Evolutionary conservation across 1,140 invertebrate genomes (phyloP).

Genomic region (Leptopilina boulardi): DNA sequence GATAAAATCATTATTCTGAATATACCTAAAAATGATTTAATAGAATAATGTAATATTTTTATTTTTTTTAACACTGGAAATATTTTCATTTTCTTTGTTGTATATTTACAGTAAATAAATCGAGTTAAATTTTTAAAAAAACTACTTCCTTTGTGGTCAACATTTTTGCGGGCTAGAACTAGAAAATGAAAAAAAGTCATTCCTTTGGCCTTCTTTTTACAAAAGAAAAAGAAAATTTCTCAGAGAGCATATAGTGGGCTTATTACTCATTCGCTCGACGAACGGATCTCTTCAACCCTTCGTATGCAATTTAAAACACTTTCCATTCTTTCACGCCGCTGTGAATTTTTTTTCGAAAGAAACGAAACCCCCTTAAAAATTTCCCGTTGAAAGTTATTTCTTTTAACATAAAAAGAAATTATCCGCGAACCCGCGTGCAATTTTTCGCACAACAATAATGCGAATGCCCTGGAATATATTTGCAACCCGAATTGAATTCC

Average conservation of each 20-base stretch:
- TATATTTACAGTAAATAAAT: too few species aligned
- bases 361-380: neutral
- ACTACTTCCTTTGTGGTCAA: neutral
- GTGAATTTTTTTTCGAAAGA: slow-evolving; percentile 4
- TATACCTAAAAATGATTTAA: too few species aligned
- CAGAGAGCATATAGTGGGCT: neutral
- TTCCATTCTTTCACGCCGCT: slow-evolving; percentile 34
- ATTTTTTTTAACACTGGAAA: too few species aligned
- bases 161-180: neutral
- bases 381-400: neutral
- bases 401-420: neutral
- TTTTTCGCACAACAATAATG: neutral
- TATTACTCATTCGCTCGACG: slow-evolving; percentile 45
- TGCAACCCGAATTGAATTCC: neutral
- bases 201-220: neutral
- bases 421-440: neutral
- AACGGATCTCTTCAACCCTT: slow-evolving; percentile 21
- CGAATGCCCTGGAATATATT: neutral
- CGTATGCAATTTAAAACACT: slow-evolving; percentile 45
- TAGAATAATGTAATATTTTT: too few species aligned
- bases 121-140: neutral
- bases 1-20: too few species aligned
- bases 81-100: too few species aligned
- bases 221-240: neutral
- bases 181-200: neutral